Conservation (phyloP, 2,113 vertebrate genomes). For the Ia io region DNA sequence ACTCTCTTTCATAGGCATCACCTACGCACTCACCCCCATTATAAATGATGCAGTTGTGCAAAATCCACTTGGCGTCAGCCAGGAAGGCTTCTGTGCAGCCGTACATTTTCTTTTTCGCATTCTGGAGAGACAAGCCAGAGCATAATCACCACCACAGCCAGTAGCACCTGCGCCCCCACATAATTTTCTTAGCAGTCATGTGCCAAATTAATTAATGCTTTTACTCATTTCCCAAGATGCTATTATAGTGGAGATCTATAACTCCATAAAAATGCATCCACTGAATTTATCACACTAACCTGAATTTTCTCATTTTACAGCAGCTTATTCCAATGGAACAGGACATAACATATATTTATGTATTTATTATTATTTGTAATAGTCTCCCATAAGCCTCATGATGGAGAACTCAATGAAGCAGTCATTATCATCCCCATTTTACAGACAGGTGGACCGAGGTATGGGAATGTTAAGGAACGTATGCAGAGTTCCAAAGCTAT, state of each 20-base stretch:
- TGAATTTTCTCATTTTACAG: not conserved
- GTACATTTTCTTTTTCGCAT: conserved; percentile 99
- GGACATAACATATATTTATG: not conserved
- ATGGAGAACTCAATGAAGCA: not conserved
- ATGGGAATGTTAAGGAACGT: not conserved
- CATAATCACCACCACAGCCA: not conserved
- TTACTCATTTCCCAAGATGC: conserved; percentile 31
- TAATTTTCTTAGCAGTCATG: not conserved
- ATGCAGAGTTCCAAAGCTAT: not conserved
- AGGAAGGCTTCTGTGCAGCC: conserved; percentile 99
- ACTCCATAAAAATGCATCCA: not conserved
- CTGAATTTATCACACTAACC: not conserved
- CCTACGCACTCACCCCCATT: conserved; percentile 89
- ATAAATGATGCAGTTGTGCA: conserved; percentile 99
- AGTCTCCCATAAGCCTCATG: not conserved
- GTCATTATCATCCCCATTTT: not conserved
- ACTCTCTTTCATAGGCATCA: fast-evolving
- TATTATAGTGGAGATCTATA: conserved; percentile 22
- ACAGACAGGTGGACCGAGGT: not conserved
- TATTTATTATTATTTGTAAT: not conserved
- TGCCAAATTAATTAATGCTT: conserved; percentile 11
- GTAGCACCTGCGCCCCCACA: not conserved
- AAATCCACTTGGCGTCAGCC: conserved; percentile 98
- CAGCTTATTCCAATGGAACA: not conserved
- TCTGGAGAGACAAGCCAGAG: conserved; percentile 81